A percentile compares a stretch with the other conserved stretches of the same genome.
phyloP scores from a whole-genome alignment of 1,140 invertebrate genomes.

The Eupeodes corollae region DNA sequence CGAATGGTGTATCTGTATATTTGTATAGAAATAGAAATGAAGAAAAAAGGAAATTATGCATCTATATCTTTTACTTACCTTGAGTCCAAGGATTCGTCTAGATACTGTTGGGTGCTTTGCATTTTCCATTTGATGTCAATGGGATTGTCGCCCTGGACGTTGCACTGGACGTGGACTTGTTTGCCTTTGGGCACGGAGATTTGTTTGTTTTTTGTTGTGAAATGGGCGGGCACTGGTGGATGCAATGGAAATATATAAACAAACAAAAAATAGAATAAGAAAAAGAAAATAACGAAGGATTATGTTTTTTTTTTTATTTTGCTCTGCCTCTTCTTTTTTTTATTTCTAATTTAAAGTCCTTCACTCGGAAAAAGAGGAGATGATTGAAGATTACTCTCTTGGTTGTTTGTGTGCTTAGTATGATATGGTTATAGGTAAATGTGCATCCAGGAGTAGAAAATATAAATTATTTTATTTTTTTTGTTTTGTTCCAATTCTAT shows the following conservation, averaged over 20 bases:
- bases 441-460: neutral
- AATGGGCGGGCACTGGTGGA: constrained; percentile 64
- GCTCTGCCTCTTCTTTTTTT: too few relatives aligned
- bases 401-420: too few relatives aligned
- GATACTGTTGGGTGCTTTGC: constrained; percentile 45
- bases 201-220: constrained; percentile 66
- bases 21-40: constrained; percentile 2
- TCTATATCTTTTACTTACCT: constrained; percentile 35
- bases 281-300: neutral
- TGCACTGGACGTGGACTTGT: constrained; percentile 70
- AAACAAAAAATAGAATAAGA: neutral
- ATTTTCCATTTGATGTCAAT: constrained; percentile 74
- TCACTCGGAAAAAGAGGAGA: too few relatives aligned
- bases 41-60: constrained; percentile 3
- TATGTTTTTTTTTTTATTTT: too few relatives aligned
- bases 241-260: neutral
- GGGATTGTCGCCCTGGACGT: constrained; percentile 78
- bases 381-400: too few relatives aligned
- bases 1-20: constrained; percentile 51
- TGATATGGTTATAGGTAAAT: neutral
- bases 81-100: constrained; percentile 54
- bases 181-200: constrained; percentile 62
- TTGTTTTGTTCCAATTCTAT: too few relatives aligned
- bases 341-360: too few relatives aligned
- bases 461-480: neutral